A percentile compares a stretch with the other conserved stretches of the same genome.
Evolutionary conservation across 2,113 vertebrate species (phyloP).

Genomic region (Sterna hirundo): DNA sequence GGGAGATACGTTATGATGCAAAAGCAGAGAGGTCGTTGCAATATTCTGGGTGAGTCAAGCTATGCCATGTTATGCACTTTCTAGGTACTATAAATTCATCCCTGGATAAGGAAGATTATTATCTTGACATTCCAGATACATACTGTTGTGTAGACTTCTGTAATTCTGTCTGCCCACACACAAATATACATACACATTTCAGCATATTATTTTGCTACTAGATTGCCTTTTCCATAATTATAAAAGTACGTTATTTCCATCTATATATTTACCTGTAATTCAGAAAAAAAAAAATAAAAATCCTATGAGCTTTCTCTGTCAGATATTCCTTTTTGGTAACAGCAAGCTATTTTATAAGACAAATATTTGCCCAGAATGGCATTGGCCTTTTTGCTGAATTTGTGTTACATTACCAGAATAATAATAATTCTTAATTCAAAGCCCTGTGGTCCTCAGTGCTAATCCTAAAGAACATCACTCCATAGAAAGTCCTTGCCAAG

Average conservation of each 20-base stretch:
- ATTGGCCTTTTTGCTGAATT: not conserved
- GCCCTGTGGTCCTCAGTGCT: not conserved
- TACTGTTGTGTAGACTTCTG: not conserved
- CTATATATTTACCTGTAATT: not conserved
- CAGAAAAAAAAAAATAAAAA: not conserved
- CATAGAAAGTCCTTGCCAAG: not conserved
- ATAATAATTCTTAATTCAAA: not conserved
- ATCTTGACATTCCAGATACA: not conserved
- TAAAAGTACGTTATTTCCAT: not conserved
- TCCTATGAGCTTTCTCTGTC: not conserved
- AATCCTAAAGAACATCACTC: slow-evolving; percentile 10
- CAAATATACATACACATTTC: not conserved
- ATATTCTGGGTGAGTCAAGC: not conserved
- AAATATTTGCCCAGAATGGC: slow-evolving; percentile 35
- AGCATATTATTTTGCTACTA: not conserved
- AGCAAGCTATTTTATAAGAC: not conserved
- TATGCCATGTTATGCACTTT: not conserved
- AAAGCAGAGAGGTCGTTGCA: not conserved
- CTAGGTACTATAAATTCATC: not conserved
- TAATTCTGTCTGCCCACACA: not conserved
- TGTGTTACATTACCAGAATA: not conserved
- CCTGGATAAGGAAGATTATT: not conserved
- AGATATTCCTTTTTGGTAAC: not conserved
- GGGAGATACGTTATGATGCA: not conserved
- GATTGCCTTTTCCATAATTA: not conserved